phyloP scores from a whole-genome alignment of 2,113 vertebrate species.

The Megaceryle torquata region DNA sequence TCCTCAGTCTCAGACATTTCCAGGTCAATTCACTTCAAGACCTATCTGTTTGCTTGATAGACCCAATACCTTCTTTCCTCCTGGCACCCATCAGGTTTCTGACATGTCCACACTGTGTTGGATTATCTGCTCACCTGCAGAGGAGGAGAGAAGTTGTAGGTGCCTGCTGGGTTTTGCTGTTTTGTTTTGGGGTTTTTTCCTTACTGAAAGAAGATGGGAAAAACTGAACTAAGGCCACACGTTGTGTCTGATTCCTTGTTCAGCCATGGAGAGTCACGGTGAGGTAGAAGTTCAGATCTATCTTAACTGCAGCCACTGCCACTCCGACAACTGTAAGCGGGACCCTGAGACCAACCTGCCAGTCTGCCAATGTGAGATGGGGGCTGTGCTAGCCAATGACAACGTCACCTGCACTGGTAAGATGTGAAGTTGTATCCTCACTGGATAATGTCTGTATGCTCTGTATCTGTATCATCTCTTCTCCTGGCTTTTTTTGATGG shows the following conservation, averaged over 20 bases:
- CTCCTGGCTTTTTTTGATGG: neutral
- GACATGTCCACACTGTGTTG: neutral
- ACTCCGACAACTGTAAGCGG: constrained; percentile 83
- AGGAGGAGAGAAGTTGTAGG: neutral
- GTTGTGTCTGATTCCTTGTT: constrained; percentile 4
- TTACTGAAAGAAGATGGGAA: neutral
- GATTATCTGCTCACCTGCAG: neutral
- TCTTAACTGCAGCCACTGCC: constrained; percentile 88
- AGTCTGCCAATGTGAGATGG: constrained; percentile 82
- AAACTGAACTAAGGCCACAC: neutral
- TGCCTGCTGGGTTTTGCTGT: neutral
- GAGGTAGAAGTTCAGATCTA: constrained; percentile 87
- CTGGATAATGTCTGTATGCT: neutral
- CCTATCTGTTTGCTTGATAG: neutral
- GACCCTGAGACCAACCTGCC: constrained; percentile 76
- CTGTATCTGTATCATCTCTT: neutral
- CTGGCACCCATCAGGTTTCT: neutral
- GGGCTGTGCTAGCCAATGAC: constrained; percentile 80
- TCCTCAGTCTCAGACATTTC: neutral
- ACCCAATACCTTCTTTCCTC: neutral
- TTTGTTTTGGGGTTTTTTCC: neutral
- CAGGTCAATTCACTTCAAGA: neutral
- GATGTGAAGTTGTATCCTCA: neutral
- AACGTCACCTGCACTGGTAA: constrained; percentile 84
- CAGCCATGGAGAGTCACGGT: constrained; percentile 87